phyloP scores from a whole-genome alignment of 2,113 vertebrate genomes.

The Pitta sordida region DNA sequence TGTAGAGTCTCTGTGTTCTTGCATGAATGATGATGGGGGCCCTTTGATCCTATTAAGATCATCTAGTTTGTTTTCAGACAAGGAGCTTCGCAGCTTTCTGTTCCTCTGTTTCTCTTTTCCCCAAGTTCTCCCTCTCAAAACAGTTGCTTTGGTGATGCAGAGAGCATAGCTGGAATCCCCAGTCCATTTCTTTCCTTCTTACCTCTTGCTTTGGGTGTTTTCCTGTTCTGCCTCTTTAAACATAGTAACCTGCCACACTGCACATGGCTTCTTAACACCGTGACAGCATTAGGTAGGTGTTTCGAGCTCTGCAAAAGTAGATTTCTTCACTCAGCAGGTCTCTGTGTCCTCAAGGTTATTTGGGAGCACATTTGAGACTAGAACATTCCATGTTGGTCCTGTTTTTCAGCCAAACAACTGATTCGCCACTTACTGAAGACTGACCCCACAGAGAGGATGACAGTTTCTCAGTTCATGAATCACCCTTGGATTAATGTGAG shows the following conservation, averaged over 20 bases:
- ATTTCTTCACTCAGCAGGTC: not conserved
- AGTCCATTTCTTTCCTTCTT: not conserved
- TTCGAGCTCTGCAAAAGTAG: not conserved
- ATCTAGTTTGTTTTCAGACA: not conserved
- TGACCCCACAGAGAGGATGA: slow-evolving; percentile 94
- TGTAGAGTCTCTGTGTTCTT: not conserved
- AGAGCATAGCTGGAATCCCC: not conserved
- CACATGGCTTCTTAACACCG: not conserved
- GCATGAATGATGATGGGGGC: not conserved
- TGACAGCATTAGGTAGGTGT: not conserved
- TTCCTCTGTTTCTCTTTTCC: not conserved
- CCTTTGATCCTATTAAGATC: not conserved
- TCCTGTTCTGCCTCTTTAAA: not conserved
- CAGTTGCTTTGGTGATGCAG: not conserved
- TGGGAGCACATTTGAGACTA: not conserved
- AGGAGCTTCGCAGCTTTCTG: not conserved
- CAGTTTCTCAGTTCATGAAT: slow-evolving; percentile 93
- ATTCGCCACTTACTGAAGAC: slow-evolving; percentile 94
- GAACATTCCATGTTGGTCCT: not conserved
- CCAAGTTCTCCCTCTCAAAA: not conserved
- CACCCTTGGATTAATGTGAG: slow-evolving; percentile 97
- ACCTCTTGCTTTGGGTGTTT: not conserved
- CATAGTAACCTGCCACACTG: not conserved
- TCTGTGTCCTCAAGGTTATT: not conserved
- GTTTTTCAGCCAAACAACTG: slow-evolving; percentile 86